Evolutionary conservation across 2,113 vertebrate species (phyloP).

Genomic region (Sciurus niger): DNA sequence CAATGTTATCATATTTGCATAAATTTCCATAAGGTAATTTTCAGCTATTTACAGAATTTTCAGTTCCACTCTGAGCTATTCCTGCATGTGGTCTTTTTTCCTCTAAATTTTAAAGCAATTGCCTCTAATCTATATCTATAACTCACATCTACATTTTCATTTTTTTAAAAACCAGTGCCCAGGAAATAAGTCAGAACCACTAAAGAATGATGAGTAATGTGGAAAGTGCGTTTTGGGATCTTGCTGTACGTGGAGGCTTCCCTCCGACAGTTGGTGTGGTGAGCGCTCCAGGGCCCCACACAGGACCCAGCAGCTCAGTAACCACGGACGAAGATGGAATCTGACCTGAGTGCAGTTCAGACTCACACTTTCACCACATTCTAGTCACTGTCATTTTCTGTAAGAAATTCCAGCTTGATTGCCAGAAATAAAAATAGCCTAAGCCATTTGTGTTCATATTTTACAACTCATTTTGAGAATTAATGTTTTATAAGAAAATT

Average conservation of each 20-base stretch:
- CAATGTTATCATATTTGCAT: slow-evolving; percentile 31
- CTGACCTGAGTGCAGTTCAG: neutral
- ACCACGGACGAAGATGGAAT: neutral
- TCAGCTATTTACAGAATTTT: slow-evolving; percentile 69
- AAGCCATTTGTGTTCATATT: slow-evolving; percentile 75
- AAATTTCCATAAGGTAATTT: slow-evolving; percentile 63
- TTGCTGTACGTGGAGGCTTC: neutral
- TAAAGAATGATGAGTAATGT: neutral
- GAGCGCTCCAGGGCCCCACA: rapidly evolving
- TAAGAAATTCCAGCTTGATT: slow-evolving; percentile 71
- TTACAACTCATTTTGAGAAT: slow-evolving; percentile 82
- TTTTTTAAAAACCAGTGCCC: neutral
- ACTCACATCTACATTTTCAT: neutral
- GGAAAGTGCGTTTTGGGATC: neutral
- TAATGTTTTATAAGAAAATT: slow-evolving; percentile 84
- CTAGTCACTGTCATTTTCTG: slow-evolving; percentile 48
- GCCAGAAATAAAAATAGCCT: slow-evolving; percentile 77
- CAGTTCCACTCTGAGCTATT: neutral
- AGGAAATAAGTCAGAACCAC: neutral
- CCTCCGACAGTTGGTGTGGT: neutral
- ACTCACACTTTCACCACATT: neutral
- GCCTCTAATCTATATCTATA: slow-evolving; percentile 58
- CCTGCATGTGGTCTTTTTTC: neutral
- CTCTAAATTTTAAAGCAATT: slow-evolving; percentile 53
- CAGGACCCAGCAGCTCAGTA: neutral